Evolutionary conservation across 2,797 vertebrate species (phyloP).

Genomic region (Tenualosa ilisha): DNA sequence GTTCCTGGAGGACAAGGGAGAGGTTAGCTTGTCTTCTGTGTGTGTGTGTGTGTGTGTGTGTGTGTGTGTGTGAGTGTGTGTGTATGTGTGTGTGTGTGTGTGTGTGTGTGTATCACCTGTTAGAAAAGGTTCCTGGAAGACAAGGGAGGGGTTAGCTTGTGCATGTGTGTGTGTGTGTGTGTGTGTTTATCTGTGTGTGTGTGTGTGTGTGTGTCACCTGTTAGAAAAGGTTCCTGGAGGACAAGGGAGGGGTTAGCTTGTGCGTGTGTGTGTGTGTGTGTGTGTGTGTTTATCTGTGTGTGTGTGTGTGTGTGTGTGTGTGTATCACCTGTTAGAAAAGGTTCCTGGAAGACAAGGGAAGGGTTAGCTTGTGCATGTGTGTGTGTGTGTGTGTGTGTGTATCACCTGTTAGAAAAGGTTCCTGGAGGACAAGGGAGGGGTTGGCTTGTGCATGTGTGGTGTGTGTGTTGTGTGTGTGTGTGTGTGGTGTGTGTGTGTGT

Average conservation of each 20-base stretch:
- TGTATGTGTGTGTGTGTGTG: background rate
- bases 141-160: constrained; percentile 79
- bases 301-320: too few species aligned
- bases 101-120: constrained; percentile 70
- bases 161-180: constrained; percentile 52
- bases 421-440: constrained; percentile 83
- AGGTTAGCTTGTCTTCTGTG: too few species aligned
- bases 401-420: constrained; percentile 85
- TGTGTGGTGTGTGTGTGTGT: too few species aligned
- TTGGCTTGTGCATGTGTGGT: constrained; percentile 64
- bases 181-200: too few species aligned
- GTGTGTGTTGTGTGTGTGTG: background rate
- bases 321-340: constrained; percentile 81
- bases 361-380: constrained; percentile 78
- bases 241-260: constrained; percentile 78
- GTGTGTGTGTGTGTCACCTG: constrained; percentile 67
- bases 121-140: constrained; percentile 84
- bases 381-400: background rate
- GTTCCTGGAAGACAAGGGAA: constrained; percentile 83
- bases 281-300: too few species aligned
- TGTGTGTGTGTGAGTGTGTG: constrained; percentile 10
- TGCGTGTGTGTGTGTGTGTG: constrained; percentile 53
- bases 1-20: too few species aligned
- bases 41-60: background rate
- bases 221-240: constrained; percentile 86